These are phyloP conservation scores for Lacerta bilineata DNA, from an alignment of 2,797 vertebrate genomes.

Conservation along the genomic window DNA sequence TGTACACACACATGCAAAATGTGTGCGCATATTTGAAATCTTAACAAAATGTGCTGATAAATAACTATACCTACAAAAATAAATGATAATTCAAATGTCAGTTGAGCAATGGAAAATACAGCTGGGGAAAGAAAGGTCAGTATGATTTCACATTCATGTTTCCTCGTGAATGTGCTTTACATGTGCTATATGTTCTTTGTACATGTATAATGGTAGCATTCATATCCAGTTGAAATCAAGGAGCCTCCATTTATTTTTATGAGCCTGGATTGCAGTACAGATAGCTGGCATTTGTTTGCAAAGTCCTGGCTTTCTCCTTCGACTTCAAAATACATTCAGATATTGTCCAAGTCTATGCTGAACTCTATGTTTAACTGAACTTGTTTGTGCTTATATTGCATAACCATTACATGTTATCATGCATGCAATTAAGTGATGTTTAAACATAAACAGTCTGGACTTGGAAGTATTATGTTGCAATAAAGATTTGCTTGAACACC, in stretches of 20 bases:
- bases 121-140: neutral
- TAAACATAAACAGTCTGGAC: neutral
- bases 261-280: neutral
- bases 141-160: neutral
- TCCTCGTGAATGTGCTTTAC: neutral
- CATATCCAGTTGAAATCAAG: neutral
- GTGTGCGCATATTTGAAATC: neutral
- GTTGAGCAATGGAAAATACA: neutral
- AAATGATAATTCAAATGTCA: neutral
- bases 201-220: neutral
- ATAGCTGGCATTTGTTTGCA: neutral
- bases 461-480: neutral
- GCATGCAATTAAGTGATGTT: neutral
- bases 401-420: neutral
- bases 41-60: neutral
- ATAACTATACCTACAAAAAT: neutral
- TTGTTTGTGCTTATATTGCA: neutral
- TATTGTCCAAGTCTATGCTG: neutral
- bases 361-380: neutral
- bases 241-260: neutral
- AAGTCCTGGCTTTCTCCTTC: neutral
- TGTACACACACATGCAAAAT: too few relatives aligned
- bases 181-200: neutral
- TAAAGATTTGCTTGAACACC: neutral
- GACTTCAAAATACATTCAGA: neutral